phyloP scores from a whole-genome alignment of 2,113 vertebrate species.

The Struthio camelus region DNA sequence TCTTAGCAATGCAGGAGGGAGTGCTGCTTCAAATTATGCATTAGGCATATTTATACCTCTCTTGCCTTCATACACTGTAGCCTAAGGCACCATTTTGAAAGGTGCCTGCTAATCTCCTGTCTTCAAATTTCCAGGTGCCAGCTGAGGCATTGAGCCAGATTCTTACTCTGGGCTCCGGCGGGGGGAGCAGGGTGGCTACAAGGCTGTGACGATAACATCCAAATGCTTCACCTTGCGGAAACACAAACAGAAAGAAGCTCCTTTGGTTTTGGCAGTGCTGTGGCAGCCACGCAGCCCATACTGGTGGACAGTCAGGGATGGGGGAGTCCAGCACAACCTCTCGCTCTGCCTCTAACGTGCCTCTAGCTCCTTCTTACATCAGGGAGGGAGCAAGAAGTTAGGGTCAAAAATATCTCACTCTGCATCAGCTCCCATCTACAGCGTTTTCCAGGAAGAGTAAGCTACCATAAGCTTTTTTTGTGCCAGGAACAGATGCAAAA shows the following conservation, averaged over 20 bases:
- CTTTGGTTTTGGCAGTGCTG: not conserved
- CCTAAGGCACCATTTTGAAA: not conserved
- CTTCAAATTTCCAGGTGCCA: not conserved
- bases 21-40: not conserved
- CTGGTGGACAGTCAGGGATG: not conserved
- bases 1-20: not conserved
- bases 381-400: not conserved
- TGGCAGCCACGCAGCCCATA: not conserved
- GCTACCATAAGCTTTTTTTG: not conserved
- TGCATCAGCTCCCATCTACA: not conserved
- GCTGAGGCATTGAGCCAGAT: not conserved
- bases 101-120: not conserved
- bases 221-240: fast-evolving
- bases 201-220: not conserved
- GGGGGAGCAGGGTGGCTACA: fast-evolving
- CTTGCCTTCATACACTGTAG: not conserved
- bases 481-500: not conserved
- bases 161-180: not conserved
- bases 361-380: not conserved
- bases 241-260: not conserved
- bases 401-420: not conserved
- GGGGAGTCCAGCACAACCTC: not conserved
- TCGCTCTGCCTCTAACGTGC: not conserved
- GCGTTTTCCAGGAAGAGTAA: not conserved
- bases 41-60: not conserved